Base-by-base conservation (phyloP, 2,797 vertebrate genomes). In the Phalanger gymnotis region DNA sequence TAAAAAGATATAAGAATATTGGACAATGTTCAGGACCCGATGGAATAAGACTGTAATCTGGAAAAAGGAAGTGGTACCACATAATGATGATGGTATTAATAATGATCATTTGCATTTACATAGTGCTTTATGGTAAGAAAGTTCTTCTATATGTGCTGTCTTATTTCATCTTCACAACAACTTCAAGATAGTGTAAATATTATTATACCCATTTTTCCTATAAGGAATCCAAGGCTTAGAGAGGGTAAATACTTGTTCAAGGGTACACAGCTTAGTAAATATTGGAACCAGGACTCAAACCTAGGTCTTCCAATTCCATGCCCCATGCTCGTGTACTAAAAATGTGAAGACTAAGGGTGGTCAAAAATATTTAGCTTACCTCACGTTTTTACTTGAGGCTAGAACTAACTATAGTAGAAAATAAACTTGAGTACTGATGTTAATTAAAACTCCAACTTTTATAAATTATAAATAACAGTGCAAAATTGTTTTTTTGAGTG, bases 261-360 rank as follows among this genome's bases (percentile, higher is more conserved):
- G 87, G 19, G 2, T 91, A 73, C 34, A 10, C 66, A 54, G 47
- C 54, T 95, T 58, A 53, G 93, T 56, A 93, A 53, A 91, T 52
- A 94, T n/a, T 91, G 53, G 91, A 95, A 54, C 53, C 93, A 55
- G 66, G n/a, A 90, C 94, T 94, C 92, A 92, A 90, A 93, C 2
- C 40, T 53, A 53, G n/a, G 11, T 93, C 93, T 92, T 92, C 92
- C 34, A 73, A 28, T 94, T 94, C 51, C 93, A 94, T 90, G 56
- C 25, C 7, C 53, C 4, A 0, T 96, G 30, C 47, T 95, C 95
- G 95, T 51, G 92, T 95, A 57, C n/a, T 93, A 56, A 5, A 47
- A 27, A 90, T 93, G 27, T 96, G 93, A 31, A 95, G 31, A 61
- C 10, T 61, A 28, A 73, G 61, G 34, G 61, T 73, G 16, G 61